Evolutionary conservation across 2,888 invertebrate species (phyloP).

Genomic region (Aphidoletes aphidimyza): DNA sequence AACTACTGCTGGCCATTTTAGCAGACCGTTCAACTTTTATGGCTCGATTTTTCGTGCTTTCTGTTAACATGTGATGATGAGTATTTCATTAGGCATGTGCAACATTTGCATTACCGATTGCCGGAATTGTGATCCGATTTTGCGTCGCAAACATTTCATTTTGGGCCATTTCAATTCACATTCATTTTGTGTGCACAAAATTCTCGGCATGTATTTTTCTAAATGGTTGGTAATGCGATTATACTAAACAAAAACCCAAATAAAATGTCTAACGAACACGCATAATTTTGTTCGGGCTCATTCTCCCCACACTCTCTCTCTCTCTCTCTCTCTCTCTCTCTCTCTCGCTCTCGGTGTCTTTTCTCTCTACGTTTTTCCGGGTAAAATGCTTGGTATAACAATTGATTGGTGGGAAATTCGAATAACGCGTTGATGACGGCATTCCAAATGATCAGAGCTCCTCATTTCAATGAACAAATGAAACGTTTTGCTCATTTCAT

Average conservation of each 20-base stretch:
- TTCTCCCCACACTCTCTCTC: no score
- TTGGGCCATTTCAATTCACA: neutral
- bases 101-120: neutral
- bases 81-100: slow-evolving; percentile 24
- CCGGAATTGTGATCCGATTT: neutral
- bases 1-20: neutral
- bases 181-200: neutral
- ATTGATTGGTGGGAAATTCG: no score
- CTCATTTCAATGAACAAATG: no score
- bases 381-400: no score
- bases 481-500: neutral
- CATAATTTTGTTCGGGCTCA: slow-evolving; percentile 46
- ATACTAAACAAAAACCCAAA: slow-evolving; percentile 11
- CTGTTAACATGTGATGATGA: neutral
- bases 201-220: neutral
- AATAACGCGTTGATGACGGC: no score
- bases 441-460: no score
- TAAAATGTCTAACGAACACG: slow-evolving; percentile 2
- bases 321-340: no score
- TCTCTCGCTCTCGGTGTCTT: no score
- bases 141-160: neutral
- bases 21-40: slow-evolving; percentile 32
- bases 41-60: neutral
- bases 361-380: no score
- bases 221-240: slow-evolving; percentile 37